A percentile compares a stretch with the other conserved stretches of the same genome.
Evolutionary conservation across 2,797 vertebrate species (phyloP).

Genomic region (Neopelma chrysocephalum): DNA sequence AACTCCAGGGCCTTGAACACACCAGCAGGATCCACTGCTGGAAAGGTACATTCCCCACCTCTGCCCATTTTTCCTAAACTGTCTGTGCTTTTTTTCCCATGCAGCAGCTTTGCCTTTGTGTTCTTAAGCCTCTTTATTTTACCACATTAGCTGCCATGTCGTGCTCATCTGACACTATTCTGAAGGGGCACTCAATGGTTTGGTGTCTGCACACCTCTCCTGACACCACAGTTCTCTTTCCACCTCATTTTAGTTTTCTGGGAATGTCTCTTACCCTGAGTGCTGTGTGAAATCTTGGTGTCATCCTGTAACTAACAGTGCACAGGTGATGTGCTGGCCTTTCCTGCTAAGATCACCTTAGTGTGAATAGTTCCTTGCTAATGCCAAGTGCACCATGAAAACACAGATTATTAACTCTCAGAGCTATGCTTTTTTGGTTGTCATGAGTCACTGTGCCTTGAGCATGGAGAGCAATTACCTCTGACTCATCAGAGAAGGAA

Average conservation of each 20-base stretch:
- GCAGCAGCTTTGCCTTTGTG: neutral
- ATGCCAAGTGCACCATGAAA: neutral
- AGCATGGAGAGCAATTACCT: neutral
- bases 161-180: neutral
- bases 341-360: neutral
- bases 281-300: neutral
- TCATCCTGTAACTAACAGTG: neutral
- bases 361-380: neutral
- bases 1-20: neutral
- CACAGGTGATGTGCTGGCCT: neutral
- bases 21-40: neutral
- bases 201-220: neutral
- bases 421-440: neutral
- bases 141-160: rapidly evolving
- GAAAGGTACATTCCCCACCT: neutral
- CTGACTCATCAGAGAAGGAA: neutral
- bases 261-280: neutral
- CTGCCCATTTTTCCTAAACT: neutral
- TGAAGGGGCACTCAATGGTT: rapidly evolving
- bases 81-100: rapidly evolving
- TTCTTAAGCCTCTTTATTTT: neutral
- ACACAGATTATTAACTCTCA: neutral
- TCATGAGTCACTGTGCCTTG: neutral
- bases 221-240: neutral
- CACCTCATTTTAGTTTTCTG: neutral